Conservation (phyloP, 1,140 invertebrate genomes). For the Limonius californicus region DNA sequence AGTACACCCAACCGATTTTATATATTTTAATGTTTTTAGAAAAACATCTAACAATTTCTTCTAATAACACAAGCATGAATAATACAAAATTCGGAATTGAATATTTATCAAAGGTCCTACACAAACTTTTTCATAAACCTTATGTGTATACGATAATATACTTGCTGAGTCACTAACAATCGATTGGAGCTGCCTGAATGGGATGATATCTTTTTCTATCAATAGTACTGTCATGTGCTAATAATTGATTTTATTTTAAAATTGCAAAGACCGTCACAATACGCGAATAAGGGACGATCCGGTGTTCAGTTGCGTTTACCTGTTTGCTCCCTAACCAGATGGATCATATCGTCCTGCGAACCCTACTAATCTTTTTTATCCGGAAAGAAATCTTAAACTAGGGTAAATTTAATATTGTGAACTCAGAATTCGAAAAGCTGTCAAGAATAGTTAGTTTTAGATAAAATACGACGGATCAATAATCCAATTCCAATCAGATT, state of each 20-base stretch:
- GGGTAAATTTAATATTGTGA: neutral
- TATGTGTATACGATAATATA: neutral
- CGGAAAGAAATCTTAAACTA: neutral
- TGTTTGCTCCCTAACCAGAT: neutral
- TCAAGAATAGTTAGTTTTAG: too few species aligned
- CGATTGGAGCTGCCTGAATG: neutral
- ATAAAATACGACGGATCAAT: too few species aligned
- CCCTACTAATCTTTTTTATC: neutral
- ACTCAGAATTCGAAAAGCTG: too few species aligned
- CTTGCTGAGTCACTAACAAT: neutral
- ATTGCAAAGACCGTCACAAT: neutral
- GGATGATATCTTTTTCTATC: neutral
- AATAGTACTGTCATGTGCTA: neutral
- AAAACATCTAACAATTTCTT: too few species aligned
- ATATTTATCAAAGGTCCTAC: neutral
- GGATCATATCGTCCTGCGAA: neutral
- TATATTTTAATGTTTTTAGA: too few species aligned
- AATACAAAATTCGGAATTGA: too few species aligned
- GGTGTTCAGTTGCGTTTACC: neutral
- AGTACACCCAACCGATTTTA: too few species aligned
- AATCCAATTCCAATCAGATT: too few species aligned
- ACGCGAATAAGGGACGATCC: neutral
- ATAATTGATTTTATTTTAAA: slow-evolving; percentile 2
- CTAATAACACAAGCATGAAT: too few species aligned
- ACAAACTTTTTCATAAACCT: neutral